Percentiles rank a stretch among this genome's conserved stretches.
Conservation (phyloP, 1,140 invertebrate species). For the Dinoponera quadriceps region DNA sequence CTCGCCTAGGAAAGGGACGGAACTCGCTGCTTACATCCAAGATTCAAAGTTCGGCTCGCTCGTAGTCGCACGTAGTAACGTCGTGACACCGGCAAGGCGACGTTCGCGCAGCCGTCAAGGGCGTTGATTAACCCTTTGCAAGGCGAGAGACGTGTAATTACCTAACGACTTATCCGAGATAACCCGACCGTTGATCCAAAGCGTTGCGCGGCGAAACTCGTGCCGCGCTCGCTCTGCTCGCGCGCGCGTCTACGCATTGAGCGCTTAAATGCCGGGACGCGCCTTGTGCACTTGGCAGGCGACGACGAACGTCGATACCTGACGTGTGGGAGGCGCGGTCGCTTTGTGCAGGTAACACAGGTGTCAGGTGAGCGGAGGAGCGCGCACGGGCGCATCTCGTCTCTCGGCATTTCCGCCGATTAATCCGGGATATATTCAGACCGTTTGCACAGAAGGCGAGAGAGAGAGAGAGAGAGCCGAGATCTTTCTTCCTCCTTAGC, state of each 20-base stretch:
- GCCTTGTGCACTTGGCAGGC: conserved; percentile 61
- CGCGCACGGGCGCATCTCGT: conserved; percentile 43
- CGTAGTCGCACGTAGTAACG: background rate
- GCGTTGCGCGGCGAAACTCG: conserved; percentile 35
- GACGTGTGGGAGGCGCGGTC: background rate
- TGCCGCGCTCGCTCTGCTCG: background rate
- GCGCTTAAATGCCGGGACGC: conserved; percentile 23
- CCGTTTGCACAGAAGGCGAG: background rate
- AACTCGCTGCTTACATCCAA: too few relatives aligned
- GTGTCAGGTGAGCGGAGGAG: conserved; percentile 58
- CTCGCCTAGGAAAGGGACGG: too few relatives aligned
- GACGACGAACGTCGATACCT: conserved; percentile 66
- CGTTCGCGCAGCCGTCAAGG: conserved; percentile 23
- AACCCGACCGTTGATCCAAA: conserved; percentile 68
- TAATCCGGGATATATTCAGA: conserved; percentile 58
- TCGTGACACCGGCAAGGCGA: conserved; percentile 8
- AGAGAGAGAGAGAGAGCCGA: too few relatives aligned
- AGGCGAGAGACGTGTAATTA: conserved; percentile 73
- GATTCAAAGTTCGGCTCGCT: too few relatives aligned
- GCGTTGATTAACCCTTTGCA: conserved; percentile 71
- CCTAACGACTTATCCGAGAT: conserved; percentile 61
- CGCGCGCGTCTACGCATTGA: too few relatives aligned
- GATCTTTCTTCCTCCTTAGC: too few relatives aligned
- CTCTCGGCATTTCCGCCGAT: conserved; percentile 60
- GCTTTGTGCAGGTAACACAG: conserved; percentile 71